A percentile compares a stretch with the other conserved stretches of the same genome.
phyloP scores from a whole-genome alignment of 2,888 invertebrate genomes.

The Cheilosia scutellata region DNA sequence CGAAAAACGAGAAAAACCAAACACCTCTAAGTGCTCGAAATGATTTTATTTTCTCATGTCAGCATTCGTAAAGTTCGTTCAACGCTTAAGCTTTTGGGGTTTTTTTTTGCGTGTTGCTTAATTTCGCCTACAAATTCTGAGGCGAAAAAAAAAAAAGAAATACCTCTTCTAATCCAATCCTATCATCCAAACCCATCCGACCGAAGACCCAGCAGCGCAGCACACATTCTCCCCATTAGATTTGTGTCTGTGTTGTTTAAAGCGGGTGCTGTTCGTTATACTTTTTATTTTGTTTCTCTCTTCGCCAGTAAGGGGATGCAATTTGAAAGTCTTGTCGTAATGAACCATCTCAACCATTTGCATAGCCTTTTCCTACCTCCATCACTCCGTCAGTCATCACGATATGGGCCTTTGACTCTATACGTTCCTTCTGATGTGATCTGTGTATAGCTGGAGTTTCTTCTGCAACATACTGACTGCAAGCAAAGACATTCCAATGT shows the following conservation, averaged over 20 bases:
- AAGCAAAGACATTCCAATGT: slow-evolving; percentile 5
- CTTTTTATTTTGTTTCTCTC: slow-evolving; percentile 20
- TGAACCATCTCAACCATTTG: slow-evolving; percentile 27
- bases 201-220: slow-evolving; percentile 18
- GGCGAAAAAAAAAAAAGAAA: slow-evolving; percentile 24
- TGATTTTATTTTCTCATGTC: background rate
- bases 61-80: slow-evolving; percentile 47
- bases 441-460: background rate
- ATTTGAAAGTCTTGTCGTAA: slow-evolving; percentile 36
- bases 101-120: slow-evolving; percentile 10
- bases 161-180: slow-evolving; percentile 29
- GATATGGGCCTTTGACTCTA: slow-evolving; percentile 9
- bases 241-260: slow-evolving; percentile 22
- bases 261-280: slow-evolving; percentile 9
- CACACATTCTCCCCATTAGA: slow-evolving; percentile 37
- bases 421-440: slow-evolving; percentile 4
- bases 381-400: background rate
- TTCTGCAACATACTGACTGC: slow-evolving; percentile 11
- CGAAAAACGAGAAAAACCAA: background rate
- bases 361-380: slow-evolving; percentile 5
- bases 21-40: slow-evolving; percentile 1
- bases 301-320: slow-evolving; percentile 25
- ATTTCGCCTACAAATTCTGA: slow-evolving; percentile 23
- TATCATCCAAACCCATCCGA: slow-evolving; percentile 11
- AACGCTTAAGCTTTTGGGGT: slow-evolving; percentile 42